These are phyloP conservation scores for Pachyseris speciosa DNA, from an alignment of 64 coral and sea anemone genomes.

Conservation along the genomic window DNA sequence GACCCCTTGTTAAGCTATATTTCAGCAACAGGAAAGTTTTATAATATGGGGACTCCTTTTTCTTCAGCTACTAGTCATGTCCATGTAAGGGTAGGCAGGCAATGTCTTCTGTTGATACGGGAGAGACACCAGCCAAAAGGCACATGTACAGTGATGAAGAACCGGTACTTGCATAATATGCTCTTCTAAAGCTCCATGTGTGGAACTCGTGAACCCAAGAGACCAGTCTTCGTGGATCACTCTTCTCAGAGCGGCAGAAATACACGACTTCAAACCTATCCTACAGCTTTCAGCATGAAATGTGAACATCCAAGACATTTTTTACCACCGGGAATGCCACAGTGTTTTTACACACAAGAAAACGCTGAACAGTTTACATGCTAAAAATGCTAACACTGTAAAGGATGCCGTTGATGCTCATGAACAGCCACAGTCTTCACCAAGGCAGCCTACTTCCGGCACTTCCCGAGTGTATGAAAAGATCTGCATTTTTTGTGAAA, in stretches of 20 bases:
- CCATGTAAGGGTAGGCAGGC: neutral
- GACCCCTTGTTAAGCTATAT: too few relatives aligned
- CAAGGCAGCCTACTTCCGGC: neutral
- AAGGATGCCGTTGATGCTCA: neutral
- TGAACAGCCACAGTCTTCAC: neutral
- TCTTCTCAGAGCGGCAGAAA: slow-evolving; percentile 51
- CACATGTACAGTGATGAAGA: neutral
- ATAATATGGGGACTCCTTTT: neutral
- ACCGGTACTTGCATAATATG: slow-evolving; percentile 8
- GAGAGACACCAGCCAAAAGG: neutral
- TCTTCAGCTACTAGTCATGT: neutral
- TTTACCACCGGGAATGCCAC: slow-evolving; percentile 60
- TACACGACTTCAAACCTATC: slow-evolving; percentile 19
- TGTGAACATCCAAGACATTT: neutral
- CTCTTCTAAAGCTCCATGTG: slow-evolving; percentile 5
- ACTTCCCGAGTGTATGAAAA: slow-evolving; percentile 22
- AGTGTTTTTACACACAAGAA: slow-evolving; percentile 67
- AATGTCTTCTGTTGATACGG: neutral
- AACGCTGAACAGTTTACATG: neutral
- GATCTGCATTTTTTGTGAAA: slow-evolving; percentile 75
- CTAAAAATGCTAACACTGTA: neutral
- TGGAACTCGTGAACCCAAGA: slow-evolving; percentile 7
- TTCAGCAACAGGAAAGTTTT: too few relatives aligned
- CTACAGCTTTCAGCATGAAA: neutral
- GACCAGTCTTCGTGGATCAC: slow-evolving; percentile 14